Conservation (phyloP, 2,797 vertebrate species). For the Anomalospiza imberbis region DNA sequence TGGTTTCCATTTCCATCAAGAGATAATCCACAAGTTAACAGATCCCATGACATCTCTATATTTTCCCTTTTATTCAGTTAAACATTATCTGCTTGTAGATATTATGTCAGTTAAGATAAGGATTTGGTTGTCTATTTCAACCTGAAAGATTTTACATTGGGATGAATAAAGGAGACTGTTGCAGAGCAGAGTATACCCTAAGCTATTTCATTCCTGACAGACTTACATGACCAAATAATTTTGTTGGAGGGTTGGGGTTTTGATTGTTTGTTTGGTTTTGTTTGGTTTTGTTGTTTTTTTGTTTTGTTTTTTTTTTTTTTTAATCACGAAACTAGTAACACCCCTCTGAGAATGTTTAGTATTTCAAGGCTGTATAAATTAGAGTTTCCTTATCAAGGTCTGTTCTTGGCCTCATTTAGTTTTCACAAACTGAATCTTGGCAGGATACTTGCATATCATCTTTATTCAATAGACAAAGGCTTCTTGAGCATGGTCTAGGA, state of each 20-base stretch:
- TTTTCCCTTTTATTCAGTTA: background rate
- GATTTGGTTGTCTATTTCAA: background rate
- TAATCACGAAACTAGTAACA: background rate
- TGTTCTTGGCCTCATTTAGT: background rate
- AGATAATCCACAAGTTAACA: background rate
- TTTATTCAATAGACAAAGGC: background rate
- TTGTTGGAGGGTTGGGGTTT: fast-evolving
- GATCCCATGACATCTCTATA: background rate
- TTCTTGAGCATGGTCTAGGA: background rate
- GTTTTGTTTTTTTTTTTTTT: background rate
- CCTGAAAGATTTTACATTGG: background rate
- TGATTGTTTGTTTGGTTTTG: fast-evolving
- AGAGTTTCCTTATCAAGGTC: background rate
- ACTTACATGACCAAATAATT: background rate
- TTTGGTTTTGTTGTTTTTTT: background rate
- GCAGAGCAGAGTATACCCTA: background rate
- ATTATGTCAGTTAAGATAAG: background rate
- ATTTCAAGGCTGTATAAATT: background rate
- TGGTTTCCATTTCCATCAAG: background rate
- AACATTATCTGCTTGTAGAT: background rate
- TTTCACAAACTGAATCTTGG: background rate
- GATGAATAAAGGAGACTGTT: background rate
- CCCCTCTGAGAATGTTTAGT: background rate
- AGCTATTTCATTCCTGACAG: background rate
- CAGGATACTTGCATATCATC: background rate